These are phyloP conservation scores for Sus scrofa DNA, from an alignment of 2,113 vertebrate species.

Conservation along the genomic window T2T-Sscrofa CM000812.6:205154501-205155000, in stretches of 20 bases:
- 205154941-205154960: neutral
- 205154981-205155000: neutral
- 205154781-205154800: slow-evolving; percentile 14
- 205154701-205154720: neutral
- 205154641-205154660: neutral
- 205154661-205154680: neutral
- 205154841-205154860: slow-evolving; percentile 38
- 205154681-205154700: slow-evolving; percentile 8
- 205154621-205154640: neutral
- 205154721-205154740: neutral
- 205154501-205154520: neutral
- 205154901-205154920: slow-evolving; percentile 5
- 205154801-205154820: slow-evolving; percentile 17
- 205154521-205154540: neutral
- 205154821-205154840: slow-evolving; percentile 13
- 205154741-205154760: neutral
- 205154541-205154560: neutral
- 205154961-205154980: neutral
- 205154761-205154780: neutral
- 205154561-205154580: neutral
- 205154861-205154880: neutral
- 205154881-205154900: neutral
- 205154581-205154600: neutral
- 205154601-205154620: neutral
- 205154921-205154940: neutral